Evolutionary conservation across 2,888 invertebrate genomes (phyloP), one percentile per base, ranked within the genome.

Genomic region (Seira ritae): DNA sequence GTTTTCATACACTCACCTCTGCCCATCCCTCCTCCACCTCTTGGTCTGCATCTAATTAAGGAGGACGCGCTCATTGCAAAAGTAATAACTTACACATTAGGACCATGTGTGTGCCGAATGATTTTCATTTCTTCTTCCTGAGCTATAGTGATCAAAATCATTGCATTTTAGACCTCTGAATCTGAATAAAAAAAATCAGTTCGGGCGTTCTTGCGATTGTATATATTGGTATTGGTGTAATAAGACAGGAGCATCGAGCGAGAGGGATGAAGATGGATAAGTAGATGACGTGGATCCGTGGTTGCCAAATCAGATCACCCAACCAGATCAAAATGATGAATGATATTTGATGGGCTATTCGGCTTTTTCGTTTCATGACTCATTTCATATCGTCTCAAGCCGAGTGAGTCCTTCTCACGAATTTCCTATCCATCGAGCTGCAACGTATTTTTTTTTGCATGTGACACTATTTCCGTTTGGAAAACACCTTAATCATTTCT

Each of bases 391-490:
- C 60, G 17, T 8, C 4, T 8, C n/a, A 60, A n/a, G n/a, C n/a
- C n/a, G n/a, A n/a, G n/a, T n/a, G n/a, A n/a, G n/a, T n/a, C n/a
- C n/a, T n/a, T 42, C 12, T 42, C 42, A 42, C 12, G 42, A 8
- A 6, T 42, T 12, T 42, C 42, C 12, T 6, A 42, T 12, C 42
- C 42, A 42, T 42, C 42, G 12, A 42, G 42, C 42, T n/a, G 12
- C 42, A 42, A 42, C 42, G 6, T 12, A 8, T 8, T 8, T 8
- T 42, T 4, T 17, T 84, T 79, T 84, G 71, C 84, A 84, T 74
- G 79, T 84, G 84, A 84, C 84, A 79, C 74, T 78, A 24, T 79
- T 84, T 84, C 10, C 78, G 19, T 17, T 22, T 17, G 24, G 73
- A 77, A 74, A 50, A 19, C 24, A 55, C 31, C 71, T 79, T 55